A percentile compares a stretch with the other conserved stretches of the same genome.
Evolutionary conservation across 2,113 vertebrate genomes (phyloP).

Genomic region (Clinocottus analis): DNA sequence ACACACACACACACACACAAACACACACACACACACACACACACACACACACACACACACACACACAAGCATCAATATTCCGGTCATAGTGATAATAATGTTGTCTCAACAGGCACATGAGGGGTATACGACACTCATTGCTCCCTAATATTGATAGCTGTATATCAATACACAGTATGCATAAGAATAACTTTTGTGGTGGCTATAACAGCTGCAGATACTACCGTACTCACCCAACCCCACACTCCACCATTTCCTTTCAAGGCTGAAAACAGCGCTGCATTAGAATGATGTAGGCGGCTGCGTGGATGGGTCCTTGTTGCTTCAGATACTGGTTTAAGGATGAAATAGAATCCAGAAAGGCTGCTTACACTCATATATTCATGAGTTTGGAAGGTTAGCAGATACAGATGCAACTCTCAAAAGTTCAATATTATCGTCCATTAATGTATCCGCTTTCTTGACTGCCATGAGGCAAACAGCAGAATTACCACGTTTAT

Average conservation of each 20-base stretch:
- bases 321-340: not conserved
- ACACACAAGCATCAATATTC: no score
- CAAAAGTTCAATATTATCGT: not conserved
- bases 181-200: not conserved
- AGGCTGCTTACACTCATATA: not conserved
- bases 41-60: not conserved
- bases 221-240: not conserved
- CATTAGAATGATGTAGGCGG: not conserved
- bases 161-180: not conserved
- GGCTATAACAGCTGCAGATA: not conserved
- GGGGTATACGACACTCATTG: not conserved
- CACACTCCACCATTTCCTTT: not conserved
- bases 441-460: not conserved
- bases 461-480: not conserved
- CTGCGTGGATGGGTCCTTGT: not conserved
- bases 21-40: not conserved
- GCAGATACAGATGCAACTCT: constrained; percentile 4
- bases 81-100: no score
- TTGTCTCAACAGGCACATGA: not conserved
- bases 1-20: not conserved
- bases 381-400: not conserved
- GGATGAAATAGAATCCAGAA: constrained; percentile 2
- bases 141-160: not conserved
- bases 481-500: not conserved
- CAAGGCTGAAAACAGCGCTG: constrained; percentile 9